Percentiles rank a stretch among this genome's conserved stretches.
Conservation (phyloP, 2,113 vertebrate genomes). For the Perca flavescens region DNA sequence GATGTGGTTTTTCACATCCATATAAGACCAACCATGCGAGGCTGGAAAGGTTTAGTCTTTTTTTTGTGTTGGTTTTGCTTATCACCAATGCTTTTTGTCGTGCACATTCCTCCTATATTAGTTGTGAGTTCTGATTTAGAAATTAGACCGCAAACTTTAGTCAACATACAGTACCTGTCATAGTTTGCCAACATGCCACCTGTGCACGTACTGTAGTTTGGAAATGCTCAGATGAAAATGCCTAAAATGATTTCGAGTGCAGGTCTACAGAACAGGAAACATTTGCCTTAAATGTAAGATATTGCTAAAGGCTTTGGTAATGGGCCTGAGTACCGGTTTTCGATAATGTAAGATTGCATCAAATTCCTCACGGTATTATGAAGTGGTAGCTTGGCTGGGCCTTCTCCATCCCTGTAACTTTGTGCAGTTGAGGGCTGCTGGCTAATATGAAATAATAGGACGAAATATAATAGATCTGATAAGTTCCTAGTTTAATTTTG, state of each 20-base stretch:
- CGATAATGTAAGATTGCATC: neutral
- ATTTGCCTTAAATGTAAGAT: constrained; percentile 1
- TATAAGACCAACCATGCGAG: neutral
- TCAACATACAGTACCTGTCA: neutral
- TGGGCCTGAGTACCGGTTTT: neutral
- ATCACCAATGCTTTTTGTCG: neutral
- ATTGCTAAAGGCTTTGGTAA: neutral
- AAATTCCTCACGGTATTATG: constrained; percentile 2
- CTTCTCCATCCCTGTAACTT: neutral
- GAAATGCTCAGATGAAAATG: neutral
- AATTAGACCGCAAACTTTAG: neutral
- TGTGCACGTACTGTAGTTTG: constrained; percentile 3
- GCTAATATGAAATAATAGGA: constrained; percentile 12
- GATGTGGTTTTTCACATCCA: constrained; percentile 42
- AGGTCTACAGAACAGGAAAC: neutral
- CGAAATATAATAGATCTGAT: constrained; percentile 30
- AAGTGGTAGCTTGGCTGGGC: neutral
- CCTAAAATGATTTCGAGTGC: too few relatives aligned
- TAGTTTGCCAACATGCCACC: neutral
- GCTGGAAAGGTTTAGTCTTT: neutral
- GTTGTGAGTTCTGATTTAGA: constrained; percentile 3
- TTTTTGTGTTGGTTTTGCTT: neutral
- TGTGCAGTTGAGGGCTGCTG: neutral
- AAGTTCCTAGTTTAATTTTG: constrained; percentile 43
- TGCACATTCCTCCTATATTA: neutral